Evolutionary conservation across 2,113 vertebrate genomes (phyloP), one percentile per base, ranked within the genome.

Genomic region (Varanus komodoensis): DNA sequence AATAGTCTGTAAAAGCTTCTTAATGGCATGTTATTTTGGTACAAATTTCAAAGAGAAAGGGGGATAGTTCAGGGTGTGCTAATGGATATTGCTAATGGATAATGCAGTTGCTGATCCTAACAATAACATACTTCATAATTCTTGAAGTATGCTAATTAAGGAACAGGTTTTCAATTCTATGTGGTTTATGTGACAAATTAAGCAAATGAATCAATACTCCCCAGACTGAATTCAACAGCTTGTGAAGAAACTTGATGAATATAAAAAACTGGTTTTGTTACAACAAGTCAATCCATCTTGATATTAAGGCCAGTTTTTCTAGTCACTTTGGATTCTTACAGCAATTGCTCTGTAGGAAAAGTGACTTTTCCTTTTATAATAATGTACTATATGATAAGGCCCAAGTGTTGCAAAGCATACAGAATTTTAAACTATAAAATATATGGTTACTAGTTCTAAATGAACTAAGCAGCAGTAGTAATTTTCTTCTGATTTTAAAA

Each of bases 401-500:
- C 17, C 52, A 57, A 32, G 12, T 44, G 48, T 23, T 81, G 21
- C 57, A 64, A 84, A 68, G 80, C 54, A n/a, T 80, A 44, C n/a
- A 68, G 38, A 15, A 54, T 38, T 67, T 34, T 84, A 25, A 64
- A 77, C 29, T 6, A 77, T 57, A 44, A 89, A 69, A 52, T 69
- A 38, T 7, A 71, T 6, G 54, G 6, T 48, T 81, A 1, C 23
- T 71, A 73, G 48, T 15, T 17, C 44, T 34, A 69, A 52, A 23
- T 23, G 6, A 57, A 86, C 34, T 21, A 21, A 54, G 64, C 4
- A 78, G 8, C 44, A 64, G 48, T 19, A 90, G 48, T 90, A 80
- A 79, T 85, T 85, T 54, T 90, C 34, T 83, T 86, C 67, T 96
- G 91, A 77, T 94, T 68, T 97, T 96, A 89, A 94, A 95, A 96